Evolutionary conservation across 2,113 vertebrate genomes (phyloP).

Genomic region (Mastomys coucha): DNA sequence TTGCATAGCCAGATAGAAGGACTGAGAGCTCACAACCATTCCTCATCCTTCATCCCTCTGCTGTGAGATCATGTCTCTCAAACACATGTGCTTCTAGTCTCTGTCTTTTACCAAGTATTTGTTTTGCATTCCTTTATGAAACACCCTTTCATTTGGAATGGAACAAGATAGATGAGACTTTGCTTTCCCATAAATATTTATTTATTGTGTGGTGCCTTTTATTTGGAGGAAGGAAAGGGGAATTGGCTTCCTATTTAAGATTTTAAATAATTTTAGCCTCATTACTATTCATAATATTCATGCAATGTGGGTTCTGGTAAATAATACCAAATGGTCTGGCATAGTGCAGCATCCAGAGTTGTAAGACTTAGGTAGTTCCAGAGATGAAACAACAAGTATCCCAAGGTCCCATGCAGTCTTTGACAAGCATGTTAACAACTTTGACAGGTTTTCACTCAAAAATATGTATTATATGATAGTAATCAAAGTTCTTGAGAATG

Average conservation of each 20-base stretch:
- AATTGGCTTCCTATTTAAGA: slow-evolving; percentile 62
- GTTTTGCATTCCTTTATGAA: background rate
- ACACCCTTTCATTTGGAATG: slow-evolving; percentile 44
- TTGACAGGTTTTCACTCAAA: slow-evolving; percentile 19
- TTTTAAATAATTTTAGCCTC: slow-evolving; percentile 65
- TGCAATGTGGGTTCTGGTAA: slow-evolving; percentile 55
- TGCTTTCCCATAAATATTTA: slow-evolving; percentile 62
- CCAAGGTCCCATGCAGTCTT: background rate
- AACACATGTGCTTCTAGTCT: background rate
- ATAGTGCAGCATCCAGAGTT: background rate
- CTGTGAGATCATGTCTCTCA: background rate
- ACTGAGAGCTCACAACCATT: background rate
- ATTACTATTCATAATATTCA: slow-evolving; percentile 43
- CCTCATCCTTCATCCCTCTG: background rate
- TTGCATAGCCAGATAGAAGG: background rate
- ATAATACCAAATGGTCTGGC: slow-evolving; percentile 68
- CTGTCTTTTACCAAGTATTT: slow-evolving; percentile 9
- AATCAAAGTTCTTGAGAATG: background rate
- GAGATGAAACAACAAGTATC: slow-evolving; percentile 27
- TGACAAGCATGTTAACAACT: slow-evolving; percentile 23
- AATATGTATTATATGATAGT: background rate
- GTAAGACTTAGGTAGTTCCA: background rate
- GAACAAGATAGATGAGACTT: slow-evolving; percentile 48
- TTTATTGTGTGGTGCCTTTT: slow-evolving; percentile 34
- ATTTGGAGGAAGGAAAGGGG: slow-evolving; percentile 35